phyloP scores from a whole-genome alignment of 2,888 invertebrate species.

The Augochlorella aurata region DNA sequence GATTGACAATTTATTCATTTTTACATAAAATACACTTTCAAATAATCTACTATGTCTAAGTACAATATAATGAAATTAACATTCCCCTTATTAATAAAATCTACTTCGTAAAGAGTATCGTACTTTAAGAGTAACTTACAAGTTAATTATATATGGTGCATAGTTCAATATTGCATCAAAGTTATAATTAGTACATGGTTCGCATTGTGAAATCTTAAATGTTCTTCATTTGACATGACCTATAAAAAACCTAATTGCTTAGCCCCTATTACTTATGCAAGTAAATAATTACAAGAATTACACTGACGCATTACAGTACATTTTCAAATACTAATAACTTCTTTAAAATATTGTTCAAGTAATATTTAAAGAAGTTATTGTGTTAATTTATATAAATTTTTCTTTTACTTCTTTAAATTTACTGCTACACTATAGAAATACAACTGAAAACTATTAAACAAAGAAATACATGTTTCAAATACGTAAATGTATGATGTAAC shows the following conservation, averaged over 20 bases:
- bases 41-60: slow-evolving; percentile 2
- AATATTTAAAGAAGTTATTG: slow-evolving; percentile 25
- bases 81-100: slow-evolving; percentile 17
- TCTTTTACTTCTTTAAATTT: neutral
- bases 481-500: slow-evolving; percentile 7
- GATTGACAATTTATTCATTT: slow-evolving; percentile 2
- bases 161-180: slow-evolving; percentile 69
- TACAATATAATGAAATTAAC: slow-evolving; percentile 19
- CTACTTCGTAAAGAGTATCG: slow-evolving; percentile 17
- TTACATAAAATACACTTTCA: neutral
- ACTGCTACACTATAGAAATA: neutral
- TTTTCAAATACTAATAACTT: slow-evolving; percentile 9
- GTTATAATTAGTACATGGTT: slow-evolving; percentile 77
- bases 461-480: neutral
- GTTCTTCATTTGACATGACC: slow-evolving; percentile 68
- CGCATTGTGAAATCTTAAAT: slow-evolving; percentile 73
- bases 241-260: slow-evolving; percentile 70
- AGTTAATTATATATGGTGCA: slow-evolving; percentile 46
- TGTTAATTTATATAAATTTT: slow-evolving; percentile 10
- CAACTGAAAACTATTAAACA: slow-evolving; percentile 7
- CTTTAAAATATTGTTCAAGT: slow-evolving; percentile 23
- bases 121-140: slow-evolving; percentile 31
- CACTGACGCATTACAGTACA: slow-evolving; percentile 1
- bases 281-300: slow-evolving; percentile 31
- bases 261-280: slow-evolving; percentile 26